Base-by-base conservation (phyloP, 2,113 vertebrate genomes). In the Amblyornis subalaris region DNA sequence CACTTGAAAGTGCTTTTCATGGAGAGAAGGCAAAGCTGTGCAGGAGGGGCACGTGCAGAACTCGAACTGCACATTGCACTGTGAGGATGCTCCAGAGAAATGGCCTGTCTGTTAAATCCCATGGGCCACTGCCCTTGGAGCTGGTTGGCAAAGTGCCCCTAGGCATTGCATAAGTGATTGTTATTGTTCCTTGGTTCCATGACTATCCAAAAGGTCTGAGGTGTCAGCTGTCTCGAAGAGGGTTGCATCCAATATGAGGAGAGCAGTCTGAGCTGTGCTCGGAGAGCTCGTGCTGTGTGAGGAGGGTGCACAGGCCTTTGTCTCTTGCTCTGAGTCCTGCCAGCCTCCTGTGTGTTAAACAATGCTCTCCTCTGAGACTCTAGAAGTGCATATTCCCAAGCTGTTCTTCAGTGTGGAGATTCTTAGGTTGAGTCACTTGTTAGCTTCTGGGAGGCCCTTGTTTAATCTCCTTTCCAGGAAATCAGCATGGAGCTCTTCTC, bases 41-140 rank as follows among this genome's bases (percentile, higher is more conserved):
- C 3, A 2, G 53, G 35, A 72, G 35, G 16, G 35, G 3, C 42
- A 57, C 0, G 0, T 50, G 64, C 31, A 13, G 26, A 35, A 6
- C 14, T 60, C 1, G 0, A 55, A 14, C 13, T 47, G 23, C 4
- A 0, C 13, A 8, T 20, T 66, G 29, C 28, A 25, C 61, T 17
- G 1, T 1, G 0, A 38, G 38, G 38, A 12, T 35, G 31, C 28
- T 31, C 3, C 2, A 2, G 55, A 50, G 74, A 40, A 86, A 5
- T 25, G 51, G 18, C 47, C n/a, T 66, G 3, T 25, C 54, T 86
- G 51, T 60, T 47, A 26, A 69, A 48, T 66, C 10, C 38, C n/a
- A 1, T 2, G 33, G 55, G 31, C 45, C 53, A 3, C 72, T 61
- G 64, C 62, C 60, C 70, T 36, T 42, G 38, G 24, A 85, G 26